Percentiles rank a stretch among this genome's conserved stretches.
Conservation (phyloP, 2,888 invertebrate genomes). For the Ellobium chinense region DNA sequence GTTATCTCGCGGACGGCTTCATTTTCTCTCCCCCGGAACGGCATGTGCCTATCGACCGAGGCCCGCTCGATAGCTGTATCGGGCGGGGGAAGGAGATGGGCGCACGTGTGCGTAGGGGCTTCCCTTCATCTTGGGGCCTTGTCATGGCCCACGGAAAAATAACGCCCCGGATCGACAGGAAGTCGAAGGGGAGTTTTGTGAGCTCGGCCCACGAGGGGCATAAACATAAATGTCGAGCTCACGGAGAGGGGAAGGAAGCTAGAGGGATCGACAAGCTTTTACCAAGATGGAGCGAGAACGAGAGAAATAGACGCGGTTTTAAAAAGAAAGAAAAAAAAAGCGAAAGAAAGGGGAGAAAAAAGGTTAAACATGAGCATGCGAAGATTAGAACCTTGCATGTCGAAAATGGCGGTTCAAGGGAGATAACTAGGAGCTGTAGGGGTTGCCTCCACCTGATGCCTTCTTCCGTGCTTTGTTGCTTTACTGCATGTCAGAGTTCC, state of each 20-base stretch:
- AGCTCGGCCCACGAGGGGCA: constrained; percentile 1
- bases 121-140: constrained; percentile 23
- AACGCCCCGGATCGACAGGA: constrained; percentile 20
- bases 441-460: too few species aligned
- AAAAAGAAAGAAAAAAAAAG: background rate
- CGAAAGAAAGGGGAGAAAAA: background rate
- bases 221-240: background rate
- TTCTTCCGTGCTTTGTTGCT: too few species aligned
- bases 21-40: constrained; percentile 34
- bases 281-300: background rate
- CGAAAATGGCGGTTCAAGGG: too few species aligned
- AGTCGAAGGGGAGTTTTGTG: constrained; percentile 13
- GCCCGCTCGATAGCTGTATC: constrained; percentile 29
- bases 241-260: background rate
- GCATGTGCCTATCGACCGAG: constrained; percentile 40
- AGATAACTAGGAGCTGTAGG: too few species aligned
- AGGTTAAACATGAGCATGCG: background rate
- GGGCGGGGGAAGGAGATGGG: background rate
- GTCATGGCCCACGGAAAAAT: constrained; percentile 11
- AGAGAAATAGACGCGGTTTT: background rate
- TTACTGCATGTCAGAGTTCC: too few species aligned
- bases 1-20: constrained; percentile 38
- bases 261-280: background rate
- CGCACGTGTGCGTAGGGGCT: constrained; percentile 2
- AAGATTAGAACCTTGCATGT: too few species aligned